Conservation (phyloP, 2,888 invertebrate genomes). For the Eristalinus aeneus region DNA sequence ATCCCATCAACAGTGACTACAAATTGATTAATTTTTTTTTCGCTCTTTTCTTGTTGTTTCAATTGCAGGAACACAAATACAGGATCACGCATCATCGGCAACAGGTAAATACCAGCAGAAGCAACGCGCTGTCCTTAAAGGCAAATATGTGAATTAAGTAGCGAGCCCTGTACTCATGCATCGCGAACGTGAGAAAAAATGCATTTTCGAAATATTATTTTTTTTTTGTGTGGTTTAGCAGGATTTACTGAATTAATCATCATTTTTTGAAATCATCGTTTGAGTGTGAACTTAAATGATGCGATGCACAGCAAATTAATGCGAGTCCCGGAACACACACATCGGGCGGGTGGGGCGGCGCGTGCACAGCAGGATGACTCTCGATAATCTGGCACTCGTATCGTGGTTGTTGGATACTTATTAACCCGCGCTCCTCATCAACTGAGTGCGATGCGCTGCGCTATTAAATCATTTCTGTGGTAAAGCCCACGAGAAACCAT, state of each 20-base stretch:
- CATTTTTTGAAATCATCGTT: constrained; percentile 29
- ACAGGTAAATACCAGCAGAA: background rate
- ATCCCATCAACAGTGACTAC: background rate
- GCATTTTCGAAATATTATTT: background rate
- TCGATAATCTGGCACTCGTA: background rate
- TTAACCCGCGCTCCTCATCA: background rate
- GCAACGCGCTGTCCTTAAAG: background rate
- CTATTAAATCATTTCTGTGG: background rate
- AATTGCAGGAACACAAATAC: background rate
- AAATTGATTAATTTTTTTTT: background rate
- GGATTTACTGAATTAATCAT: constrained; percentile 55
- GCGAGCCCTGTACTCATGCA: background rate
- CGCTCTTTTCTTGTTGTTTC: background rate
- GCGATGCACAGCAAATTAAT: constrained; percentile 18
- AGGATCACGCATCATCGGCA: background rate
- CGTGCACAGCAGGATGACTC: background rate
- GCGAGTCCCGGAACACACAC: constrained; percentile 2
- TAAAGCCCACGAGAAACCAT: background rate
- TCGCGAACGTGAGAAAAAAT: background rate
- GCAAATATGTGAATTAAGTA: background rate
- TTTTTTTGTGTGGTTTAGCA: background rate
- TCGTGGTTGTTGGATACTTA: background rate
- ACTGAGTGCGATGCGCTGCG: background rate
- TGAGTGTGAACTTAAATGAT: constrained; percentile 18
- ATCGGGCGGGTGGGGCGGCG: background rate